Evolutionary conservation across 2,888 invertebrate genomes (phyloP).

Genomic region (Tipula unca): DNA sequence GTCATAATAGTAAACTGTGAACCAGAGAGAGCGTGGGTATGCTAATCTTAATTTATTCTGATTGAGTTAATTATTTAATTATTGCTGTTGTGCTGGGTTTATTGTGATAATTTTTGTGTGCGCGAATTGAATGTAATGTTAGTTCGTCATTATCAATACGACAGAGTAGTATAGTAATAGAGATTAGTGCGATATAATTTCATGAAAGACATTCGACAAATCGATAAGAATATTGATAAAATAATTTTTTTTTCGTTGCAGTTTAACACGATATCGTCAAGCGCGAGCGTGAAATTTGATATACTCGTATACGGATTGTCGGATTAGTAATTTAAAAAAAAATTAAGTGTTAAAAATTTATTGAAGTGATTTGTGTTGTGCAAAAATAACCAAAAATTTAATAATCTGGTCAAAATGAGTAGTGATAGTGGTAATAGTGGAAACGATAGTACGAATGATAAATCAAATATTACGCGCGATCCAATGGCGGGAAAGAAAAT

Average conservation of each 20-base stretch:
- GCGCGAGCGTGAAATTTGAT: background rate
- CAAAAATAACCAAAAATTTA: background rate
- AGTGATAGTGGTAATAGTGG: background rate
- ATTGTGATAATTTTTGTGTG: background rate
- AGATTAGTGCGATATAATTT: background rate
- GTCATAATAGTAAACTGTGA: background rate
- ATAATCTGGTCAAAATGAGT: background rate
- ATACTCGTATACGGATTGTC: background rate
- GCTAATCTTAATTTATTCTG: background rate
- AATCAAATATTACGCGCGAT: constrained; percentile 27
- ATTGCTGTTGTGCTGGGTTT: background rate
- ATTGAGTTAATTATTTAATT: background rate
- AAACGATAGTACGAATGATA: background rate
- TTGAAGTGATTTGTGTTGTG: background rate
- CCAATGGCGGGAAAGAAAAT: constrained; percentile 33
- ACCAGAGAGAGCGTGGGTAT: background rate
- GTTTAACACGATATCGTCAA: background rate
- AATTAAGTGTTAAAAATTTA: background rate
- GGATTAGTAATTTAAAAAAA: background rate
- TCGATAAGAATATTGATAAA: background rate
- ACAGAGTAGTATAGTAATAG: background rate
- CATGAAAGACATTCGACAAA: background rate
- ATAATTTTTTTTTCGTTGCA: background rate
- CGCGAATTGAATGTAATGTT: background rate
- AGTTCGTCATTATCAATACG: background rate